phyloP scores from a whole-genome alignment of 2,888 invertebrate genomes.

The Blastobasis lacticolella region DNA sequence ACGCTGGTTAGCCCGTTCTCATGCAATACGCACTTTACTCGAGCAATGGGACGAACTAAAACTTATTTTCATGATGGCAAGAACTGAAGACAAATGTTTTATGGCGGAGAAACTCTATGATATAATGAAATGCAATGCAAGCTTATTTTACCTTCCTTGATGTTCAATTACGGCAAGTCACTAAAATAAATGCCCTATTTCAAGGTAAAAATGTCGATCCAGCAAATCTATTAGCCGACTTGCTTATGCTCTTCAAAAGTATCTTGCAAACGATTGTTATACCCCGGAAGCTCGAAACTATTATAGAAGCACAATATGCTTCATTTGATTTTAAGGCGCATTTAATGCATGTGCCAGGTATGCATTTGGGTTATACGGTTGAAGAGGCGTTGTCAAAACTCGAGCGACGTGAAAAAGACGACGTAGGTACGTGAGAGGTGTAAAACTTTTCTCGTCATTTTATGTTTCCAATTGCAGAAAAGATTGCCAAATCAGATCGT shows the following conservation, averaged over 20 bases:
- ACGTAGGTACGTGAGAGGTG: constrained; percentile 8
- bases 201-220: constrained; percentile 8
- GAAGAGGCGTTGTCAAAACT: constrained; percentile 4
- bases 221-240: constrained; percentile 5
- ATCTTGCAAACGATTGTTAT: constrained; percentile 7
- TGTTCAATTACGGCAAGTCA: constrained; percentile 4
- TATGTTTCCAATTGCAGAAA: constrained; percentile 8
- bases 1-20: constrained; percentile 7
- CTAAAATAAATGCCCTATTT: constrained; percentile 7
- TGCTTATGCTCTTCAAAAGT: constrained; percentile 5
- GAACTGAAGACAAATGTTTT: constrained; percentile 7
- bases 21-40: constrained; percentile 6
- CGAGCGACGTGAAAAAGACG: neutral
- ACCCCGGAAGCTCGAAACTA: constrained; percentile 1
- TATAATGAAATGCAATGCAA: constrained; percentile 4
- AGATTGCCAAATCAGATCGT: constrained; percentile 4
- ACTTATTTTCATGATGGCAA: constrained; percentile 5
- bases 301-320: neutral
- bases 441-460: constrained; percentile 5
- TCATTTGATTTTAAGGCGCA: constrained; percentile 1
- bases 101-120: constrained; percentile 6
- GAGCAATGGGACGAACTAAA: constrained; percentile 10
- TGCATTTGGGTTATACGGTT: constrained; percentile 4
- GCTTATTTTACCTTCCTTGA: constrained; percentile 3
- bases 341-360: constrained; percentile 7